These are phyloP conservation scores for Tragelaphus scriptus DNA, from an alignment of 2,113 vertebrate genomes.

Conservation along the genomic window DNA sequence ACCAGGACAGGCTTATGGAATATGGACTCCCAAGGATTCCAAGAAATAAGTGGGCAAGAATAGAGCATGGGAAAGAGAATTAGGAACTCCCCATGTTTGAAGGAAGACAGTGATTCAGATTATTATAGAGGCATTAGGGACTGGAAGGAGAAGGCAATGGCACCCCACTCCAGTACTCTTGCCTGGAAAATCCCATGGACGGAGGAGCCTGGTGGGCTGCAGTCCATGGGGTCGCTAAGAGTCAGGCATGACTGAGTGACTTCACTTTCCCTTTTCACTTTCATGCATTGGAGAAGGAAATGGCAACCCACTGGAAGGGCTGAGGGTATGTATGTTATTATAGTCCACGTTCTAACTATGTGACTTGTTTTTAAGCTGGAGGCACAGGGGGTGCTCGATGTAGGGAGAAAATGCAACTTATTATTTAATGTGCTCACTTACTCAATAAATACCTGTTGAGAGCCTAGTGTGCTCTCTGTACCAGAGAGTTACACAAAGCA, in stretches of 20 bases:
- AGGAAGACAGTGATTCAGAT: neutral
- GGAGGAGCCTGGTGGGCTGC: too few relatives aligned
- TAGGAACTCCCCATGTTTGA: neutral
- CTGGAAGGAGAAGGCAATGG: neutral
- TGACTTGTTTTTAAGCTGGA: neutral
- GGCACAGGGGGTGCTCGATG: neutral
- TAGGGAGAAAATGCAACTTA: neutral
- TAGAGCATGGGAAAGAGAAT: neutral
- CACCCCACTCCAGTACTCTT: too few relatives aligned
- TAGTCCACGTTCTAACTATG: neutral
- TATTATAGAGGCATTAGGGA: neutral
- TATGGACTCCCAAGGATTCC: neutral
- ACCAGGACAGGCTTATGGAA: neutral
- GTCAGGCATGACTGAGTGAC: rapidly evolving
- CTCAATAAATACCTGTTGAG: neutral
- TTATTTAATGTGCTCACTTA: neutral
- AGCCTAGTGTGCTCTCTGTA: neutral
- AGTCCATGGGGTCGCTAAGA: too few relatives aligned
- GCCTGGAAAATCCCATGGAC: too few relatives aligned
- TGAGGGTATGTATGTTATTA: neutral
- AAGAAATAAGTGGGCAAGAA: neutral
- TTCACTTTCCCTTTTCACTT: too few relatives aligned
- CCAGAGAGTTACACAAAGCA: neutral
- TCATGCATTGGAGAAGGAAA: too few relatives aligned
- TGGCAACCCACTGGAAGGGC: neutral